A percentile compares a stretch with the other conserved stretches of the same genome.
Evolutionary conservation across 2,113 vertebrate species (phyloP).

Genomic region (Microcebus ravelobensis): DNA sequence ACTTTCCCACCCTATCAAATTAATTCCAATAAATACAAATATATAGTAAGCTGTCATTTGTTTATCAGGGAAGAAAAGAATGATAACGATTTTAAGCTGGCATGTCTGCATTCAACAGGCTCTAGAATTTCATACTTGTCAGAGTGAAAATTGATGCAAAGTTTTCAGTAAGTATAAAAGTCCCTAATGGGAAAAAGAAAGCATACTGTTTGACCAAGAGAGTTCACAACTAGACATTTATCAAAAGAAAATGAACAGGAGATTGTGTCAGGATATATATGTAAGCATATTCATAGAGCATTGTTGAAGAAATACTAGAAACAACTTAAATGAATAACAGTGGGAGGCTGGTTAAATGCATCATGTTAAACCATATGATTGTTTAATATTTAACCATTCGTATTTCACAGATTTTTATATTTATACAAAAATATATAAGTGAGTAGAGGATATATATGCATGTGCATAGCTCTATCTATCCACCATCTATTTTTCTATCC

Average conservation of each 20-base stretch:
- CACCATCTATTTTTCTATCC: not conserved
- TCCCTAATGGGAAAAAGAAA: not conserved
- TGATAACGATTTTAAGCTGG: not conserved
- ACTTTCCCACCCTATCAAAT: not conserved
- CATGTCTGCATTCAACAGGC: not conserved
- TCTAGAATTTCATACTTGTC: not conserved
- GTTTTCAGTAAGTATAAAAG: slow-evolving; percentile 11
- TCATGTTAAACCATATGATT: not conserved
- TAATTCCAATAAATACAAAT: not conserved
- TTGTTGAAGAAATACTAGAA: not conserved
- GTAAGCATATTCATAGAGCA: not conserved
- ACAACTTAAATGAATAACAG: not conserved
- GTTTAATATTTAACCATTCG: not conserved
- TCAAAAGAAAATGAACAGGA: slow-evolving; percentile 10
- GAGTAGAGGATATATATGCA: not conserved
- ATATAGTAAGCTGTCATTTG: not conserved
- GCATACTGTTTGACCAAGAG: not conserved
- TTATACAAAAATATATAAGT: not conserved
- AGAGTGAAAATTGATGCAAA: not conserved
- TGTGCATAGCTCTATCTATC: not conserved
- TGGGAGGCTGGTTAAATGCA: not conserved
- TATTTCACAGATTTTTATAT: not conserved
- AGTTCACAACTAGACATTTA: not conserved
- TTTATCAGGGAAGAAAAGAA: not conserved
- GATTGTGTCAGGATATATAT: not conserved